Evolutionary conservation across 2,797 vertebrate genomes (phyloP), one percentile per base, ranked within the genome.

Genomic region (Telmatherina bonti): DNA sequence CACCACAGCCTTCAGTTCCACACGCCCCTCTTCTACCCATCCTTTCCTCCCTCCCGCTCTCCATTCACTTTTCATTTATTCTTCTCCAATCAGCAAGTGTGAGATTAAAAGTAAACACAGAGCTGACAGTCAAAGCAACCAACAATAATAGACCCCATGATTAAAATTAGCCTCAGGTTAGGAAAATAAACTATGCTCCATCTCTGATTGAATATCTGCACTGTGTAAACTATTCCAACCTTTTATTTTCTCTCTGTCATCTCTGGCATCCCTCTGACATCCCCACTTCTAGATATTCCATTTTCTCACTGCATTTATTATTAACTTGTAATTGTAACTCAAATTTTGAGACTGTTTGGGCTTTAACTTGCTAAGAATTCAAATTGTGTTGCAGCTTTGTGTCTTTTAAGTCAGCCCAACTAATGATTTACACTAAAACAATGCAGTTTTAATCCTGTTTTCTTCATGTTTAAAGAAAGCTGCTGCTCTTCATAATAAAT

Each of bases 101-200:
- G 77, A 88, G 94, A 95, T 96, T 94, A 94, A 93, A 95, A 89
- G 91, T 88, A 97, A 97, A 96, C 95, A 95, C 93, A 85, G 92
- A 92, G 89, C 79, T 95, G 95, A 93, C 93, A 93, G 95, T 73
- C 70, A 82, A 91, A 86, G 90, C 87, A 66, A 58, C 79, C 70
- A 78, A 85, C 89, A 94, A 95, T 93, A 95, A 96, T 95, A 95
- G 81, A 93, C 70, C 93, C 83, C 24, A 74, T 85, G 96, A 97
- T 97, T 96, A 96, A 94, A 97, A 97, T 97, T 89, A 96, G 94
- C 93, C 89, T 61, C 79, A 82, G 92, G 90, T 92, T 90, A 82
- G 84, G 81, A 90, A 89, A 87, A 90, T 77, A 79, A 71, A 83
- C 85, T 57, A 52, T 69, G 67, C 83, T 79, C 73, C 57, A 56